Percentiles rank a stretch among this genome's conserved stretches.
Evolutionary conservation across 2,797 vertebrate genomes (phyloP).

Genomic region (Babyrousa celebensis): DNA sequence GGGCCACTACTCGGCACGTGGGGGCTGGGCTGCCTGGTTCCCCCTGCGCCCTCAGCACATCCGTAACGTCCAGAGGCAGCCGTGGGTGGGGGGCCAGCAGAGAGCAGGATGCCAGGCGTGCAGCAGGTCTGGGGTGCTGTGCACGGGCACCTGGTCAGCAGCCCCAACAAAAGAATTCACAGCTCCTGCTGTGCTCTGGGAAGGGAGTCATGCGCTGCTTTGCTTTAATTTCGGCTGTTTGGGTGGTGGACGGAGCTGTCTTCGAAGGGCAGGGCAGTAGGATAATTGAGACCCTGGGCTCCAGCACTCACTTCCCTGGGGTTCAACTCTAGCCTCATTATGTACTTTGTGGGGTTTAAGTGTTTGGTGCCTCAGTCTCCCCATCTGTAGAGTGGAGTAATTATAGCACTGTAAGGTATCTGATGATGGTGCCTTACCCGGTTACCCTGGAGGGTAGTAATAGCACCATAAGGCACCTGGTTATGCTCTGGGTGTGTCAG

Average conservation of each 20-base stretch:
- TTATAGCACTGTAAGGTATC: not conserved
- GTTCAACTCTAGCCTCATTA: not conserved
- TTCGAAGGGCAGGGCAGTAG: not conserved
- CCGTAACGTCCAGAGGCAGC: not conserved
- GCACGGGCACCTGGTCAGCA: no score
- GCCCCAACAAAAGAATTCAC: no score
- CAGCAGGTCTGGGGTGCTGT: no score
- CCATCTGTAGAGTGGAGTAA: not conserved
- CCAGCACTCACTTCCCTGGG: not conserved
- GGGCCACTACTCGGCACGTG: no score
- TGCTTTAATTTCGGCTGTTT: no score
- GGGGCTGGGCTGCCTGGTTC: no score
- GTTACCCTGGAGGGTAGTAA: no score
- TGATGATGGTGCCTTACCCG: no score
- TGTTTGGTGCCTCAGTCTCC: not conserved
- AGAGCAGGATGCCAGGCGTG: no score
- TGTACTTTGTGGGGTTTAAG: not conserved
- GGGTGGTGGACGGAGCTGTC: not conserved
- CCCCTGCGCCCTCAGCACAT: not conserved
- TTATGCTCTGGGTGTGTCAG: no score
- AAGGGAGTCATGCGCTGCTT: not conserved
- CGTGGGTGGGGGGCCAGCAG: no score
- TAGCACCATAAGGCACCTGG: no score
- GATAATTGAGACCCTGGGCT: not conserved
- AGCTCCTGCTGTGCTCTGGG: not conserved